Evolutionary conservation across 53 echinoderm and acorn worm genomes (phyloP), one percentile per base, ranked within the genome.

Genomic region (Actinopyga echinites): DNA sequence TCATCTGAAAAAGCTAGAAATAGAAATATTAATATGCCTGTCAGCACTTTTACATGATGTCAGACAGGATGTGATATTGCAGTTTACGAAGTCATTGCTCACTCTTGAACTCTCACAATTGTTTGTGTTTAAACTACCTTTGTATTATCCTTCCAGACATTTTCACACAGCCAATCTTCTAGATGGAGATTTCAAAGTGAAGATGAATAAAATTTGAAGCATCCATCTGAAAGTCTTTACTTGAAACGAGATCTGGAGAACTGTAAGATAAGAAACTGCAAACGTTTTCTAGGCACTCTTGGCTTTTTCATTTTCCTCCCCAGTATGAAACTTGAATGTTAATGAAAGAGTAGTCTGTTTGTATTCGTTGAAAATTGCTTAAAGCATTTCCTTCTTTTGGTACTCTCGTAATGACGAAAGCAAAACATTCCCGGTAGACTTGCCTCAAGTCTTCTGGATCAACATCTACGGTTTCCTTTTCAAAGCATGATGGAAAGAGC

Each of bases 101-200:
- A 49, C 49, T 49, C 17, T 13, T 49, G 49, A 49, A 49, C 49
- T 17, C 49, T 49, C 49, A 49, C 49, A 49, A 15, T 49, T 49
- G 49, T 49, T 40, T 49, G 15, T 49, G 49, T 49, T 49, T 15
- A 13, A 49, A 49, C 15, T 8, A 2, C 17, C 49, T 49, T 49
- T 49, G 49, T 15, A 49, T 5, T 68, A 68, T 38, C 68, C 68
- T 68, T 38, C 38, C 34, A 68, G 40, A 32, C 68, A 68, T 68
- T 30, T 36, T 38, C 68, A 21, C 49, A 49, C 38, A 33, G n/a
- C 68, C 68, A 68, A 68, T 68, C 68, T 17, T 32, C 68, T 38
- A 68, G 38, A 68, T 68, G 19, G 68, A 68, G 68, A 68, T 68
- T 68, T 68, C 67, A 68, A 49, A 49, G 49, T 49, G 49, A 15